A percentile compares a stretch with the other conserved stretches of the same genome.
Conservation (phyloP, 53 echinoderm and acorn worm genomes). For the Hippasteria phrygiana region DNA sequence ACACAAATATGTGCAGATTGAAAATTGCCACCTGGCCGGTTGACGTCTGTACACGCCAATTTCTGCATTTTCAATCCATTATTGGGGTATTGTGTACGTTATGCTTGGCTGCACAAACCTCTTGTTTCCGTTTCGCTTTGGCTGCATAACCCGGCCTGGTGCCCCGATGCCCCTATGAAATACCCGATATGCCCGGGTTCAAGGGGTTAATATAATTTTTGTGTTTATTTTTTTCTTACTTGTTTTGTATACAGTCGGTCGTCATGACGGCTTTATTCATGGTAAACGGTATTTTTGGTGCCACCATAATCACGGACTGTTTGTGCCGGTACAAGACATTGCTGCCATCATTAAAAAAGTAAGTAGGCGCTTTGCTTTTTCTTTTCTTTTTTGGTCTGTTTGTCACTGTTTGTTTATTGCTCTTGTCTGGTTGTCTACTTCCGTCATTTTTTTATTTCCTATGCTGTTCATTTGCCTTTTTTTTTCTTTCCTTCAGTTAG, state of each 20-base stretch:
- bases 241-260: constrained; percentile 74
- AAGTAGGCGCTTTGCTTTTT: neutral
- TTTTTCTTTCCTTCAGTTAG: too few species aligned
- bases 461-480: too few species aligned
- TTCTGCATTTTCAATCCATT: too few species aligned
- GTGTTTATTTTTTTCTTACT: neutral
- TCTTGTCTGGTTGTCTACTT: neutral
- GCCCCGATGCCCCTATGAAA: neutral
- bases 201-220: neutral
- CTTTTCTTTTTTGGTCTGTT: neutral
- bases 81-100: too few species aligned
- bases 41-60: too few species aligned
- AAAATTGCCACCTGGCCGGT: too few species aligned
- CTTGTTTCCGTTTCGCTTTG: too few species aligned
- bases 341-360: constrained; percentile 83
- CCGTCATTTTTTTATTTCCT: too few species aligned
- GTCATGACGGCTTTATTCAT: constrained; percentile 81
- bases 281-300: constrained; percentile 92
- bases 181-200: neutral
- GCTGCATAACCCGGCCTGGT: too few species aligned
- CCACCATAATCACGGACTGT: constrained; percentile 84
- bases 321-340: constrained; percentile 85
- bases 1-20: too few species aligned
- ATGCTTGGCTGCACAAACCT: too few species aligned
- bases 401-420: neutral